phyloP scores from a whole-genome alignment of 2,113 vertebrate species.

The Apodemus speciosus region DNA sequence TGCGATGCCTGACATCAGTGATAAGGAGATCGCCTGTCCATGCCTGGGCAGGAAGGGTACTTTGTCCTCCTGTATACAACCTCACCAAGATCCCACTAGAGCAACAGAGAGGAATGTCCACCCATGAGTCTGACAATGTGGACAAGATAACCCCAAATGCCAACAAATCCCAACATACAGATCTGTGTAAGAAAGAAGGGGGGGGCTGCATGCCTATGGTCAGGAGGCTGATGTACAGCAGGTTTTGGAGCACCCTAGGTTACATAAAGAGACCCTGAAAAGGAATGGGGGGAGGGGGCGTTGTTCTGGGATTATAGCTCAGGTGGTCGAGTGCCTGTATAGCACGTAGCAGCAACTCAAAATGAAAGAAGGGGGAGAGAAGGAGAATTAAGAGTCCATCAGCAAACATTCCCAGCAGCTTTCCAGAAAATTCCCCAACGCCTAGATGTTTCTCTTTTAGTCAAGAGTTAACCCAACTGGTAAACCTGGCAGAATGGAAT shows the following conservation, averaged over 20 bases:
- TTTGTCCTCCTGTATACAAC: background rate
- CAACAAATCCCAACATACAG: background rate
- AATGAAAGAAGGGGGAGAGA: background rate
- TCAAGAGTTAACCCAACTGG: background rate
- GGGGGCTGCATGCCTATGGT: too few species aligned
- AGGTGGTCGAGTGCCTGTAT: background rate
- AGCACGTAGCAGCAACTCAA: background rate
- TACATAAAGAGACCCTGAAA: background rate
- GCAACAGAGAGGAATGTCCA: background rate
- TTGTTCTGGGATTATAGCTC: background rate
- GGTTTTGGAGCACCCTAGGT: background rate
- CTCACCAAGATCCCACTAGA: background rate
- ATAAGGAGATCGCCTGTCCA: background rate
- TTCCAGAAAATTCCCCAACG: background rate
- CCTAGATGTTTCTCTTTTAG: background rate
- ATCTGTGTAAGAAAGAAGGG: background rate
- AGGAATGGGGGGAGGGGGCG: too few species aligned
- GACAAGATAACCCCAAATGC: background rate
- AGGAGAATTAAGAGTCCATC: background rate
- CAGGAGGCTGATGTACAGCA: background rate
- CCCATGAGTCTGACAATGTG: background rate
- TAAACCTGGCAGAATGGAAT: too few species aligned
- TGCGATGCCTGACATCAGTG: background rate
- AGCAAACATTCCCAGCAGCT: background rate
- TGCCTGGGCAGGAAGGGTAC: background rate